A percentile compares a stretch with the other conserved stretches of the same genome.
phyloP scores from a whole-genome alignment of 2,113 vertebrate species.

The Hippocampus barbouri region DNA sequence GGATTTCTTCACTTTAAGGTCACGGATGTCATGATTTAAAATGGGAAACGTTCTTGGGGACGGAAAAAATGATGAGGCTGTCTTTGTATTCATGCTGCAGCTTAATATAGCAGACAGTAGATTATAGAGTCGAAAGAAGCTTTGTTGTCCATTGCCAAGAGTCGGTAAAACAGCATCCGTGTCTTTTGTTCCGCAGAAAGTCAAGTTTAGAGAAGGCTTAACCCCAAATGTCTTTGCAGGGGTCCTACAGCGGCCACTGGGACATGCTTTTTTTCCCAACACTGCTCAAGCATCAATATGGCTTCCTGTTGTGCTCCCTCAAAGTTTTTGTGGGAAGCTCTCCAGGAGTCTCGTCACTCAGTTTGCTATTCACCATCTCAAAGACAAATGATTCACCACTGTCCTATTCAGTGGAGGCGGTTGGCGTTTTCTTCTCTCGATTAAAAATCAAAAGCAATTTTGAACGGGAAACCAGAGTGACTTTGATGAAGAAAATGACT shows the following conservation, averaged over 20 bases:
- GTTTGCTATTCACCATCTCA: constrained; percentile 46
- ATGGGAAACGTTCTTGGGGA: constrained; percentile 21
- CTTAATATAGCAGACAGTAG: constrained; percentile 10
- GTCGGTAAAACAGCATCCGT: constrained; percentile 23
- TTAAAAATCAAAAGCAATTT: constrained; percentile 34
- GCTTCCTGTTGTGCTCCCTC: constrained; percentile 36
- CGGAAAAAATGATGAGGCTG: constrained; percentile 14
- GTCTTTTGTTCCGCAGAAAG: constrained; percentile 38
- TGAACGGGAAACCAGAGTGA: constrained; percentile 29
- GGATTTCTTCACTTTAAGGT: constrained; percentile 42
- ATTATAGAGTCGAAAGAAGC: constrained; percentile 24
- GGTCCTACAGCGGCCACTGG: constrained; percentile 17
- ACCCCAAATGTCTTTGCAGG: constrained; percentile 16
- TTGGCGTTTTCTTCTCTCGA: constrained; percentile 23
- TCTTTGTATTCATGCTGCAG: constrained; percentile 6
- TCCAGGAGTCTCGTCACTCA: constrained; percentile 51
- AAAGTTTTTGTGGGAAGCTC: constrained; percentile 46
- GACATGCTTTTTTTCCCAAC: constrained; percentile 31
- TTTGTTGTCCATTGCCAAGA: constrained; percentile 6
- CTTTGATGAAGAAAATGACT: constrained; percentile 11
- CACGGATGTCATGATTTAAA: constrained; percentile 26
- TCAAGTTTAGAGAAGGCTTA: constrained; percentile 36
- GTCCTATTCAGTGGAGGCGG: constrained; percentile 15
- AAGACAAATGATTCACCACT: constrained; percentile 55
- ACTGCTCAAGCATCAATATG: constrained; percentile 21